Conservation (phyloP, 2,888 invertebrate genomes). For the Daptonema setosum region DNA sequence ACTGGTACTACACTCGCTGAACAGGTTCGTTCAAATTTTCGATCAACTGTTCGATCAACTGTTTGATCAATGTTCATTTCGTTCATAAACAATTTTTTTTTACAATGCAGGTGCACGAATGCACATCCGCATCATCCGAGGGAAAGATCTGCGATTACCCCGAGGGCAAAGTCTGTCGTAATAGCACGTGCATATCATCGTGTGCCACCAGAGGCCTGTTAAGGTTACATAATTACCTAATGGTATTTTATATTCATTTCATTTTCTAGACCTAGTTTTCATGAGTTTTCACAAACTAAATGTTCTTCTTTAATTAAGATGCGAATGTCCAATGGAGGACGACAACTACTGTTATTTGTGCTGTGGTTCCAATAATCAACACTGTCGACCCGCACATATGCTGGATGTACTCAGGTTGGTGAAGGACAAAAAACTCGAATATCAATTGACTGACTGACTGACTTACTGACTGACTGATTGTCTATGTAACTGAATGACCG, state of each 20-base stretch:
- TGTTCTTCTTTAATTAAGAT: no score
- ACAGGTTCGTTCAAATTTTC: neutral
- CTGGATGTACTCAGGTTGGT: neutral
- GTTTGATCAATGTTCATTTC: no score
- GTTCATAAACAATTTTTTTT: no score
- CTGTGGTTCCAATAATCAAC: neutral
- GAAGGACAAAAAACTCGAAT: no score
- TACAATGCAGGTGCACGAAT: neutral
- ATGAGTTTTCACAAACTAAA: no score
- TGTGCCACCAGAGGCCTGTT: neutral
- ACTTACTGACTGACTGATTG: no score
- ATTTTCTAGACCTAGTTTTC: no score
- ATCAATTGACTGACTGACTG: no score
- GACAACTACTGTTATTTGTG: slow-evolving; percentile 27
- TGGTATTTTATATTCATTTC: no score
- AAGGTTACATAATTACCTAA: no score
- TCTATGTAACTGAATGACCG: no score
- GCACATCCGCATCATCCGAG: neutral
- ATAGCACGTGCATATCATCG: neutral
- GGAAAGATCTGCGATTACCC: neutral
- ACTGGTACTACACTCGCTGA: neutral
- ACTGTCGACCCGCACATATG: neutral
- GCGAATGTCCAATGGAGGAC: slow-evolving; percentile 24
- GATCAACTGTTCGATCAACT: no score
- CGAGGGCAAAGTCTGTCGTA: neutral